These are phyloP conservation scores for Paraplagusia blochii DNA, from an alignment of 2,113 vertebrate species.

Conservation along the genomic window DNA sequence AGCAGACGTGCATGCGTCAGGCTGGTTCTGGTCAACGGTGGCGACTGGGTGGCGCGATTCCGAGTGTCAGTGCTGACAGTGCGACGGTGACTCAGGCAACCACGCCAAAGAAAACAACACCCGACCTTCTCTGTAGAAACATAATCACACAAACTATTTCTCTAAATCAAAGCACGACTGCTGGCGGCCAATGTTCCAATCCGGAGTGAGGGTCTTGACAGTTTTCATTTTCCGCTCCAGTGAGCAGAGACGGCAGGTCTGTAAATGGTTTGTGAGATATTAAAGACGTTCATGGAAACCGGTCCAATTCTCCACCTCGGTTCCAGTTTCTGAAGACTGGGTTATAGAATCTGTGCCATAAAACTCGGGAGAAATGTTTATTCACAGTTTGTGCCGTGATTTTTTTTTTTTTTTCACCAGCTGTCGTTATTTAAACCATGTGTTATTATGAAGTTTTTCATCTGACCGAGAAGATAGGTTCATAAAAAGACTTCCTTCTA, in stretches of 20 bases:
- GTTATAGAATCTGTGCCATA: slow-evolving; percentile 32
- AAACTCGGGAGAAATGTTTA: slow-evolving; percentile 46
- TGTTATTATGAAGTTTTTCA: slow-evolving; percentile 17
- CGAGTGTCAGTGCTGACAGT: background rate
- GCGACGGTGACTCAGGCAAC: too few species aligned
- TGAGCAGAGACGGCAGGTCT: slow-evolving; percentile 9
- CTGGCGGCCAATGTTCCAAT: background rate
- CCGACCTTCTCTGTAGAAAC: background rate
- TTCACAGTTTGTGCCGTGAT: slow-evolving; percentile 17
- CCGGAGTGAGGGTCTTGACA: background rate
- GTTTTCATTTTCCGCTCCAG: slow-evolving; percentile 9
- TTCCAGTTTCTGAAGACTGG: slow-evolving; percentile 30
- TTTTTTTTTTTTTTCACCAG: too few species aligned
- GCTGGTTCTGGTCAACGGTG: too few species aligned
- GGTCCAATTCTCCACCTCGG: slow-evolving; percentile 26
- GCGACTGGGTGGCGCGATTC: too few species aligned
- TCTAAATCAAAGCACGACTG: background rate
- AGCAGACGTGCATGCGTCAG: background rate
- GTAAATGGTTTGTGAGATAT: slow-evolving; percentile 36
- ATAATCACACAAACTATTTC: background rate
- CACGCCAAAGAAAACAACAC: too few species aligned
- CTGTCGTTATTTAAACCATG: slow-evolving; percentile 21
- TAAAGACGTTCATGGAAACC: slow-evolving; percentile 36
- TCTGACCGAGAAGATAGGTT: slow-evolving; percentile 3
- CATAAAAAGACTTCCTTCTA: too few species aligned